These are phyloP conservation scores for Liolophura sinensis DNA, from an alignment of 1,140 invertebrate genomes.

Conservation along the genomic window DNA sequence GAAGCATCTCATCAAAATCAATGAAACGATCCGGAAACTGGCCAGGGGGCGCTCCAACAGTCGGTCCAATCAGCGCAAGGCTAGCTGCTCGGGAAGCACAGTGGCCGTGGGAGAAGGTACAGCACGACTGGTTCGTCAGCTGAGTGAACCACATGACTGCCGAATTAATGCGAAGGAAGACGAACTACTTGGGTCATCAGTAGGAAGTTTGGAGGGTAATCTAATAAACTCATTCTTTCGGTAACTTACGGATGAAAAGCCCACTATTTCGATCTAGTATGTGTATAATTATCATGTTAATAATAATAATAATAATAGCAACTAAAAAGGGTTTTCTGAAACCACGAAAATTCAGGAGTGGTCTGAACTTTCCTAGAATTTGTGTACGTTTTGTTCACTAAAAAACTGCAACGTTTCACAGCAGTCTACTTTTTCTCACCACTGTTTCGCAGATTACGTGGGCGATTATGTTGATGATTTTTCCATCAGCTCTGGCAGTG, in stretches of 20 bases:
- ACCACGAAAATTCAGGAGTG: too few species aligned
- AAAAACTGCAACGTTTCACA: too few species aligned
- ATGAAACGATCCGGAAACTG: slow-evolving; percentile 20
- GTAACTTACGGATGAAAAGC: too few species aligned
- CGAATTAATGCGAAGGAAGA: background rate
- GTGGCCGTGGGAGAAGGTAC: background rate
- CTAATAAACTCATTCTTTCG: too few species aligned
- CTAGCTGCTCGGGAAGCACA: background rate
- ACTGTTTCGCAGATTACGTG: slow-evolving; percentile 3
- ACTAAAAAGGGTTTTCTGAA: too few species aligned
- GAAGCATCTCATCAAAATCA: slow-evolving; percentile 28
- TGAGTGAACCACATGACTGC: background rate
- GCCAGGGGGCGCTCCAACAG: background rate
- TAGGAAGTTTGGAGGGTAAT: too few species aligned
- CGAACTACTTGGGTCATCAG: too few species aligned
- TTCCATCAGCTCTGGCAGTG: background rate
- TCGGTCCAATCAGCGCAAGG: slow-evolving; percentile 6
- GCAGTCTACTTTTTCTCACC: background rate
- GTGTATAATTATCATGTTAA: too few species aligned
- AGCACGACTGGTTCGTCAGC: background rate
- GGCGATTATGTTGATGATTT: slow-evolving; percentile 5
- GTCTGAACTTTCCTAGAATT: too few species aligned
- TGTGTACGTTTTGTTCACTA: too few species aligned
- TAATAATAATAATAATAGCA: too few species aligned
- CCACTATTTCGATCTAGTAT: too few species aligned